Evolutionary conservation across 2,113 vertebrate species (phyloP).

Genomic region (Ia io): DNA sequence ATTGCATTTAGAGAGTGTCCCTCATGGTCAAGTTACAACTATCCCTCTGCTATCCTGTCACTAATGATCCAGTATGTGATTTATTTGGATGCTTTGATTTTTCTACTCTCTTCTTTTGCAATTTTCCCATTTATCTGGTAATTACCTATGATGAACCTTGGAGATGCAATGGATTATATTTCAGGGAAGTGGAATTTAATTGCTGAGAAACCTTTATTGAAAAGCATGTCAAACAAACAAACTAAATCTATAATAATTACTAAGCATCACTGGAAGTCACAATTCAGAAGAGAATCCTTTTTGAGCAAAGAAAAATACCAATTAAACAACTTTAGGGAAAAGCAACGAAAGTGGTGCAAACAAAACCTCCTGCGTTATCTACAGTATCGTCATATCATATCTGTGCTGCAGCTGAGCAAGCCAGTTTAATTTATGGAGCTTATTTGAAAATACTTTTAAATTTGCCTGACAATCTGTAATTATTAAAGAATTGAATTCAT

Average conservation of each 20-base stretch:
- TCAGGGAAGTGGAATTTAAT: conserved; percentile 60
- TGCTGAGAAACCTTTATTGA: conserved; percentile 41
- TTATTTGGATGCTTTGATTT: conserved; percentile 35
- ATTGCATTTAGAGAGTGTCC: neutral
- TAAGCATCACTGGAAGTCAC: neutral
- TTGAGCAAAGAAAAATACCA: conserved; percentile 52
- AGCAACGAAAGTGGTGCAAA: neutral
- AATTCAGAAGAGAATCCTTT: conserved; percentile 41
- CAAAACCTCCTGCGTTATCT: conserved; percentile 20
- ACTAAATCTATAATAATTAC: conserved; percentile 39
- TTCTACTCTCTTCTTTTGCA: neutral
- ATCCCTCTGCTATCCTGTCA: neutral
- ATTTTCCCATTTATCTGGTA: conserved; percentile 35
- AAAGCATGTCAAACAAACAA: conserved; percentile 62
- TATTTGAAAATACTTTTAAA: conserved; percentile 11
- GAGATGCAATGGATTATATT: conserved; percentile 40
- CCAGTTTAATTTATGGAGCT: conserved; percentile 1
- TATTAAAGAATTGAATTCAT: conserved; percentile 43
- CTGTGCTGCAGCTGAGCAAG: neutral
- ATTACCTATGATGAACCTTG: conserved; percentile 42
- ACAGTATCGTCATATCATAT: neutral
- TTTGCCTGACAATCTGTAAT: conserved; percentile 49
- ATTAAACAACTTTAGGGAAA: conserved; percentile 56
- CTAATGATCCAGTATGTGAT: neutral
- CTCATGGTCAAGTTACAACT: neutral